phyloP scores from a whole-genome alignment of 2,797 vertebrate species.

The Phalanger gymnotis region DNA sequence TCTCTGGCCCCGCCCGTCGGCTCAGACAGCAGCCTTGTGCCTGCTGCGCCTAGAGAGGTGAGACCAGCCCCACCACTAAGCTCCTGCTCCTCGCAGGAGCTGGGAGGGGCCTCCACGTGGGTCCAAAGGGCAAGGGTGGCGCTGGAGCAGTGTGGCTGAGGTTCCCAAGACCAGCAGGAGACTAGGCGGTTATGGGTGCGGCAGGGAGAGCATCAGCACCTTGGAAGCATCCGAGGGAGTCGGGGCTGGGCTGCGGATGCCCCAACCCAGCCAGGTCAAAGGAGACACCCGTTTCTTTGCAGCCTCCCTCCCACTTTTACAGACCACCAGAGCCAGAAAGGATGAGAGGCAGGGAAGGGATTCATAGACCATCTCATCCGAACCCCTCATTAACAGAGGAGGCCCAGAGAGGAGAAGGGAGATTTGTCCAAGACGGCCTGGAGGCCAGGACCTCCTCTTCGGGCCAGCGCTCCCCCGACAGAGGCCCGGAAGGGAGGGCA shows the following conservation, averaged over 20 bases:
- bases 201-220: not conserved
- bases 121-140: not conserved
- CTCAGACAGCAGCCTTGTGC: too few species aligned
- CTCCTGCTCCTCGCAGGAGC: too few species aligned
- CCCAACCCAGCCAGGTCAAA: not conserved
- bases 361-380: not conserved
- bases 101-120: not conserved
- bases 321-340: not conserved
- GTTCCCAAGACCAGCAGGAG: not conserved
- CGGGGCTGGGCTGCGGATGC: not conserved
- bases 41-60: too few species aligned
- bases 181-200: not conserved
- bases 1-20: not conserved
- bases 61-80: not conserved
- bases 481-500: not conserved
- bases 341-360: not conserved
- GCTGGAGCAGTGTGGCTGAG: not conserved
- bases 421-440: not conserved
- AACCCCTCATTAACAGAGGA: not conserved
- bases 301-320: not conserved
- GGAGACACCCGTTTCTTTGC: not conserved
- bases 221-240: not conserved
- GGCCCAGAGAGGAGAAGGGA: not conserved
- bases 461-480: rapidly evolving
- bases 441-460: not conserved